Percentiles rank a stretch among this genome's conserved stretches.
Evolutionary conservation across 1,140 invertebrate genomes (phyloP).

Genomic region (Drosophila pseudoananassae): DNA sequence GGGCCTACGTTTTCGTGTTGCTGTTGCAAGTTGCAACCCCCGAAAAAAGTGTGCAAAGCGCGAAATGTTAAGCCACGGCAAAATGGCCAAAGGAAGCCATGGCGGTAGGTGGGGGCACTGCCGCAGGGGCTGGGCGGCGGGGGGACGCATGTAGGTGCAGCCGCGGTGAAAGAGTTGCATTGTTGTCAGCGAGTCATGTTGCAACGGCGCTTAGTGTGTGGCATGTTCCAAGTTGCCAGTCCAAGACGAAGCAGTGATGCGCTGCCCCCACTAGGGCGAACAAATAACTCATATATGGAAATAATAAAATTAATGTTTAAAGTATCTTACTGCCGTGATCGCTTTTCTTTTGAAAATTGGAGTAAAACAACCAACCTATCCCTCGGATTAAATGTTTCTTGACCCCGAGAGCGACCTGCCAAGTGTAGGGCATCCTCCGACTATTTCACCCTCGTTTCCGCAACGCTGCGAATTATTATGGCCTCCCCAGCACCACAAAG

Average conservation of each 20-base stretch:
- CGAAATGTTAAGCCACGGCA: slow-evolving; percentile 59
- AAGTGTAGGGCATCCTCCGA: slow-evolving; percentile 55
- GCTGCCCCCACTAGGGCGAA: slow-evolving; percentile 12
- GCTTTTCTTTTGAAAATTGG: background rate
- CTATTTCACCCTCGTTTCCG: slow-evolving; percentile 15
- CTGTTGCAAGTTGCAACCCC: slow-evolving; percentile 32
- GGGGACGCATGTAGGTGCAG: slow-evolving; percentile 16
- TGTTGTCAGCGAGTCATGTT: slow-evolving; percentile 77
- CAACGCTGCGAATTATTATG: slow-evolving; percentile 64
- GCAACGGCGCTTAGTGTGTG: slow-evolving; percentile 72
- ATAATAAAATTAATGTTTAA: too few relatives aligned
- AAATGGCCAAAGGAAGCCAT: slow-evolving; percentile 71
- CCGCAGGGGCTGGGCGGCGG: too few relatives aligned
- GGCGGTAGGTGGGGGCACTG: background rate
- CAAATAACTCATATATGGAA: too few relatives aligned
- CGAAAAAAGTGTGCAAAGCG: slow-evolving; percentile 53
- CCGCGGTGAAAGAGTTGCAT: slow-evolving; percentile 61
- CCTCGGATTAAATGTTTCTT: background rate
- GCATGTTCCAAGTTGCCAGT: slow-evolving; percentile 23
- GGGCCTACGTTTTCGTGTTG: slow-evolving; percentile 1
- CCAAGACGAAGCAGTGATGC: slow-evolving; percentile 52
- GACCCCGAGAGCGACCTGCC: background rate
- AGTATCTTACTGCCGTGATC: background rate
- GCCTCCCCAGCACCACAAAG: slow-evolving; percentile 23
- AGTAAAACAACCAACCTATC: background rate